A percentile compares a stretch with the other conserved stretches of the same genome.
Evolutionary conservation across 2,797 vertebrate genomes (phyloP).

Genomic region (Galagoides demidoff): DNA sequence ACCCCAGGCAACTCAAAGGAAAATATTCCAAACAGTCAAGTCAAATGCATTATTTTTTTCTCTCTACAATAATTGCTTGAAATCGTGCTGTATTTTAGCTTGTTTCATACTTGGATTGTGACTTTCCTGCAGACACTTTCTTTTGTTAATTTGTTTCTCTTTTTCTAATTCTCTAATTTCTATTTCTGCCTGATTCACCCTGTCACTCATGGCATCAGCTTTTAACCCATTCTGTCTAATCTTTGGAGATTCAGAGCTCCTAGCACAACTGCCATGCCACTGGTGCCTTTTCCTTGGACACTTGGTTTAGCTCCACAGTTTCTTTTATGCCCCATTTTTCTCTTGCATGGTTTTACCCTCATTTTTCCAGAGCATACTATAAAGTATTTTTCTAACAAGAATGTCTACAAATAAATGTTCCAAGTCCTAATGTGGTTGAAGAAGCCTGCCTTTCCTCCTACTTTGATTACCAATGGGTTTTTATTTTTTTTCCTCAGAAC

Average conservation of each 20-base stretch:
- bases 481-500: slow-evolving; percentile 6
- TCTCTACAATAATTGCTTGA: background rate
- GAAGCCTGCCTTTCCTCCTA: slow-evolving; percentile 16
- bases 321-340: background rate
- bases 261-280: background rate
- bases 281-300: background rate
- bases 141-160: background rate
- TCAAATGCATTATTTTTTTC: background rate
- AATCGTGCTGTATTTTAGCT: slow-evolving; percentile 5
- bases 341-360: background rate
- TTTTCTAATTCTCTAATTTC: slow-evolving; percentile 4
- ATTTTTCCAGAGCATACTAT: background rate
- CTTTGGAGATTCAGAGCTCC: background rate
- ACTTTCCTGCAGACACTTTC: background rate
- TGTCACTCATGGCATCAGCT: background rate
- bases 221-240: background rate
- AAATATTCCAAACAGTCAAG: background rate
- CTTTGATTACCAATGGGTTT: background rate
- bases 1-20: background rate
- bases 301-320: background rate
- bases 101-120: slow-evolving; percentile 21
- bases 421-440: background rate
- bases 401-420: background rate
- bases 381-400: slow-evolving; percentile 48
- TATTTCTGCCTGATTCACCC: background rate